Evolutionary conservation across 2,888 invertebrate genomes (phyloP), one percentile per base, ranked within the genome.

Genomic region (Phaedon cochleariae): DNA sequence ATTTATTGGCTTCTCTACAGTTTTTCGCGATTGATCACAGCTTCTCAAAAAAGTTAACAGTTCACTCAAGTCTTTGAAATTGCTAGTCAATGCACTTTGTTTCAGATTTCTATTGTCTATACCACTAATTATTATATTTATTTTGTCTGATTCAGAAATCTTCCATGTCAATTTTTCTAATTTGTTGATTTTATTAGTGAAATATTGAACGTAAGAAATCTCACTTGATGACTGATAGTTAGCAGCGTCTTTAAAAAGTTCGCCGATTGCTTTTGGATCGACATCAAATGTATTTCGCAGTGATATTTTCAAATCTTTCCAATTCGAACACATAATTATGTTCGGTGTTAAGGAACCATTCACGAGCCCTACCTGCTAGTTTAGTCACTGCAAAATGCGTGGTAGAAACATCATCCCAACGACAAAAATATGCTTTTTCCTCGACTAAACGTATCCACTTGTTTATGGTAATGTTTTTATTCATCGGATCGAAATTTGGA

Each of bases 111-210:
- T 21, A 12, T 22, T 51, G 3, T 21, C 51, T n/a, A 51, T 22
- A 12, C 26, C 51, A 22, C 51, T 51, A 18, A 51, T 51, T 22
- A 51, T n/a, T 2, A 51, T 51, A 52, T n/a, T 52, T 15, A 52
- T 52, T 29, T 52, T 52, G 29, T 29, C 52, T 17, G 26, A 52
- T 10, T 52, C 29, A 4, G 52, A 10, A 15, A 52, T 52, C 12
- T 22, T 52, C 52, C 29, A 52, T 15, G 29, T 52, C 4, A 52
- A 15, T n/a, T 52, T 29, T 17, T 52, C 17, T 17, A 52, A 10
- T 52, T 29, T 52, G 20, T n/a, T 52, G 20, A 52, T 52, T 52
- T 20, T 46, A 18, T 20, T 46, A 7, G 46, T 46, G 46, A 46
- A 46, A 17, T 46, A 46, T 17, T 5, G 26, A 2, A 29, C 52